These are phyloP conservation scores for Typhlomys cinereus DNA, from an alignment of 2,113 vertebrate genomes.

Conservation along the genomic window DNA sequence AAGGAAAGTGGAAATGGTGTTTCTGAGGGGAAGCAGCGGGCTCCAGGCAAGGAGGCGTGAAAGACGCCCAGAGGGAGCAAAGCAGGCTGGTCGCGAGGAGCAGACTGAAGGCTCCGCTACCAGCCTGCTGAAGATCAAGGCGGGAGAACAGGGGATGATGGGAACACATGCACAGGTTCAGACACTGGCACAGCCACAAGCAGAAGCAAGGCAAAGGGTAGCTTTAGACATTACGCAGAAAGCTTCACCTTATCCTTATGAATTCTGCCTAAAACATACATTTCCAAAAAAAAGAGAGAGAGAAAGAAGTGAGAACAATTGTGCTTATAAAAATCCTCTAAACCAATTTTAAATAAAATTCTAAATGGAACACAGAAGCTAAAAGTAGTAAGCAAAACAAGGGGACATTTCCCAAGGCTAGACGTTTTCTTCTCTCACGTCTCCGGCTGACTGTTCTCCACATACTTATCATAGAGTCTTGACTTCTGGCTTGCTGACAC, in stretches of 20 bases:
- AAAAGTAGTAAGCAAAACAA: background rate
- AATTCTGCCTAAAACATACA: background rate
- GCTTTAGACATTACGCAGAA: background rate
- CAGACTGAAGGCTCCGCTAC: background rate
- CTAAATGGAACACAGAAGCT: background rate
- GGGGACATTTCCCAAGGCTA: background rate
- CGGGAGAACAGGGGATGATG: background rate
- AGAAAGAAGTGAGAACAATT: background rate
- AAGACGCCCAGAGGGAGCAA: too few relatives aligned
- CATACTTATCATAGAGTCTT: background rate
- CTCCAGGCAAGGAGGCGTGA: background rate
- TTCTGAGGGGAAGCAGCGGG: background rate
- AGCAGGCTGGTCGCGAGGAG: too few relatives aligned
- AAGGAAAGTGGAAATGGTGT: background rate
- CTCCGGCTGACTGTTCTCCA: background rate
- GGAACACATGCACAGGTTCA: background rate
- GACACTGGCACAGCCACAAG: too few relatives aligned
- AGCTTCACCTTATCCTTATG: background rate
- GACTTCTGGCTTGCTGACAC: background rate
- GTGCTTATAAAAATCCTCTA: background rate
- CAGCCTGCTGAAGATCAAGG: background rate
- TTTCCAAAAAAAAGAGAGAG: background rate
- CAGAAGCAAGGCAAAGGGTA: background rate
- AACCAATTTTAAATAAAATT: background rate
- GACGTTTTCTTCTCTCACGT: background rate